Evolutionary conservation across 2,797 vertebrate genomes (phyloP).

Genomic region (Vespertilio murinus): DNA sequence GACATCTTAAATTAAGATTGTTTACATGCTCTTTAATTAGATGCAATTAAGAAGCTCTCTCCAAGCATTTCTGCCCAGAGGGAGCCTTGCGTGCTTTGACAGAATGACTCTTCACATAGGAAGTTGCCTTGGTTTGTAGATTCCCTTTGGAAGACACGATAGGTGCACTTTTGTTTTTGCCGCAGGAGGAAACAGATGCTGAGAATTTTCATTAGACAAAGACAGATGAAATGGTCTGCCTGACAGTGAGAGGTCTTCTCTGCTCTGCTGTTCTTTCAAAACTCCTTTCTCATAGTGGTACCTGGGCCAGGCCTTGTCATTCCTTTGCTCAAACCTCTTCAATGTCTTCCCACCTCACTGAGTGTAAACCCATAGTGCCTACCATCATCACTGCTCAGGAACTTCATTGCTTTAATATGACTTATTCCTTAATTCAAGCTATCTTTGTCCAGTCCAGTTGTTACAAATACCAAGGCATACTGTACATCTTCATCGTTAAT

Average conservation of each 20-base stretch:
- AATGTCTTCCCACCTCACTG: not conserved
- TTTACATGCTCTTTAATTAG: slow-evolving; percentile 80
- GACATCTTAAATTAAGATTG: slow-evolving; percentile 77
- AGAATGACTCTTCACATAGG: slow-evolving; percentile 58
- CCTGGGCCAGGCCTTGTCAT: not conserved
- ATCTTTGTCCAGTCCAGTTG: too few relatives aligned
- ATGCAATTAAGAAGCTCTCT: slow-evolving; percentile 73
- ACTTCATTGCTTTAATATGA: not conserved
- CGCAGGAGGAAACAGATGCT: slow-evolving; percentile 64
- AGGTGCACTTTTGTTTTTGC: slow-evolving; percentile 19
- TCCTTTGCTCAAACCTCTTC: not conserved
- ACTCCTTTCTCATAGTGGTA: not conserved
- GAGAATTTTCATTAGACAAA: slow-evolving; percentile 22
- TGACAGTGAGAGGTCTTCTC: not conserved
- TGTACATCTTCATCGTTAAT: too few relatives aligned
- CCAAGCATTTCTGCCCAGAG: slow-evolving; percentile 63
- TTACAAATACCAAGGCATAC: not conserved
- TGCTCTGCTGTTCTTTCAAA: not conserved
- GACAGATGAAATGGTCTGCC: not conserved
- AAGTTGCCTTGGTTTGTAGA: slow-evolving; percentile 21
- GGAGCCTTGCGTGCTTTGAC: slow-evolving; percentile 40
- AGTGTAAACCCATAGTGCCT: not conserved
- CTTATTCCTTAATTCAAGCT: not conserved
- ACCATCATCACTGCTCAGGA: not conserved
- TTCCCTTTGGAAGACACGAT: slow-evolving; percentile 39